Base-by-base conservation (phyloP, 2,888 invertebrate genomes). In the Limnephilus rhombicus region DNA sequence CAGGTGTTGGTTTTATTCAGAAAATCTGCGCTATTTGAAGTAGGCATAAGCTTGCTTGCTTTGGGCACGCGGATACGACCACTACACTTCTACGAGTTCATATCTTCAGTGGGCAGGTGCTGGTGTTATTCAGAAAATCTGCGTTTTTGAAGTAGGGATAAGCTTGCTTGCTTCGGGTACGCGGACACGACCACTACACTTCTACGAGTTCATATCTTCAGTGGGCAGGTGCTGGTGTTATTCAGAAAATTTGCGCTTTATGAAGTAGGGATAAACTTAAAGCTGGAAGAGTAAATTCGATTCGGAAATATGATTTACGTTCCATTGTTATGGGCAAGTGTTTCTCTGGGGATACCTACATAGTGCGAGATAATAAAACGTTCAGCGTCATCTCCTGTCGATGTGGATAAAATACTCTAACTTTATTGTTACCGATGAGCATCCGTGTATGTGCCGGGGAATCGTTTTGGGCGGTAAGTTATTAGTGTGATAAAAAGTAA, bases 271-370 rank as follows among this genome's bases (percentile, higher is more conserved):
- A 68, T 68, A 24, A 68, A 49, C 24, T 9, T 4, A 7, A 68
- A 68, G 68, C 24, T 68, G 49, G 49, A 29, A 45, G 45, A 86
- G 86, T 86, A 86, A 83, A 81, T 82, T 68, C 82, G 89, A 89
- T 89, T 49, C 85, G 88, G 87, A 88, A 86, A 85, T 89, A 86
- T 92, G 92, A 93, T 93, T 93, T 92, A 92, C 86, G 89, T 41
- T 53, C 89, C 91, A 93, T 93, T 93, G 93, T 93, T 92, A 85
- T 34, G 90, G 68, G n/a, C 80, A 53, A 89, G 83, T 91, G 89
- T 92, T 89, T 91, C 85, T 49, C 24, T 80, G 90, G 85, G 88
- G 90, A 49, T 49, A 45, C 3, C 49, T 49, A 49, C 34, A 92
- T 41, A 82, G 82, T 45, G 85, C 85, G 49, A 13, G 80, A 82